Base-by-base conservation (phyloP, 2,888 invertebrate genomes). In the Malacosoma neustria region DNA sequence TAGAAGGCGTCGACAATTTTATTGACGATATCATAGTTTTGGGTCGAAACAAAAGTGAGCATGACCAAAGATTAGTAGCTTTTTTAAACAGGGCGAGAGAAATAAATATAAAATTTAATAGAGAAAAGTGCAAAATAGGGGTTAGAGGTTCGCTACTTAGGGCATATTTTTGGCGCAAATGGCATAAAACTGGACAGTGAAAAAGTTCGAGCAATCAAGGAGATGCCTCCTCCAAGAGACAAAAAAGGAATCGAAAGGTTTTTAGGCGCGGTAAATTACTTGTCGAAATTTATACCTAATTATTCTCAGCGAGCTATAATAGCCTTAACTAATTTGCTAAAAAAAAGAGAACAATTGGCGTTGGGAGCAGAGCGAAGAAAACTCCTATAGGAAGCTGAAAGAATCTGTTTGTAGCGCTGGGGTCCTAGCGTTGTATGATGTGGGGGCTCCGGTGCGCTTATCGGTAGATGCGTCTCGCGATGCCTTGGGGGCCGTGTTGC, bases 351-450 rank as follows among this genome's bases (percentile, higher is more conserved):
- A 7, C 1, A 12, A 11, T 29, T 29, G 15, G 37, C 30, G 9
- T 37, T n/a, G 37, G 37, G 30, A 29, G 7, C 14, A 33, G 11
- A 30, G 13, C 14, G 33, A 37, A 11, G 30, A 33, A 13, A 30
- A 13, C 15, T 33, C 37, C 30, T 37, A 33, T 12, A 13, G 30
- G 14, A 14, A 33, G 3, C 30, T 37, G n/a, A 37, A 37, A 30
- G 30, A 37, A 14, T 14, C 34, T 11, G 29, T 37, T 29, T 33
- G 33, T 30, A 14, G 13, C 30, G 29, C 37, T 14, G 33, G 33
- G 11, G 29, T 29, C 14, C 30, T 37, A 38, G 34, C 38, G 31
- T 34, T 34, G 22, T 38, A 38, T 34, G 34, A 38, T 22, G 31
- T 13, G n/a, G 30, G 22, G 6, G 14, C 22, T n/a, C 30, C 31